Evolutionary conservation across 2,888 invertebrate genomes (phyloP).

Genomic region (Oligia fasciuncula): DNA sequence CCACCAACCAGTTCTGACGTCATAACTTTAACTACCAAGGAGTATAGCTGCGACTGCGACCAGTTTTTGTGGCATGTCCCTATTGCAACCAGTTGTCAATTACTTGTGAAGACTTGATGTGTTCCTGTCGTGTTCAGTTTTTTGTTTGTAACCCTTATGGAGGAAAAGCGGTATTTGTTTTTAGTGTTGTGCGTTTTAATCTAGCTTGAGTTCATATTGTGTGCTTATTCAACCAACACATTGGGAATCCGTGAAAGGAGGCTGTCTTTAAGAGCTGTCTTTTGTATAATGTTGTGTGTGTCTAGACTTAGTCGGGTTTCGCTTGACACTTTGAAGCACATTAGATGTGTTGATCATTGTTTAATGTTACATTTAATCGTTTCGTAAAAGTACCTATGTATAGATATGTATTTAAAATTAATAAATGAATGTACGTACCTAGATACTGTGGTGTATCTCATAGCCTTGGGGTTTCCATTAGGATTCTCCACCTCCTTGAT

Average conservation of each 20-base stretch:
- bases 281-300: not conserved
- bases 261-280: not conserved
- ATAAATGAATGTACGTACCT: constrained; percentile 71
- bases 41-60: constrained; percentile 6
- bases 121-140: constrained; percentile 40
- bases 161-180: constrained; percentile 25
- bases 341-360: not conserved
- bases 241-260: not conserved
- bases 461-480: constrained; percentile 82
- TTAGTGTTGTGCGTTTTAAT: not conserved
- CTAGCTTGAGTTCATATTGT: not conserved
- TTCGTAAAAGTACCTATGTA: not conserved
- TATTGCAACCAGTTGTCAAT: constrained; percentile 48
- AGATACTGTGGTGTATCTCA: constrained; percentile 85
- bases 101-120: constrained; percentile 44
- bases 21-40: constrained; percentile 46
- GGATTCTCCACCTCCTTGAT: constrained; percentile 82
- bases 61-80: constrained; percentile 31
- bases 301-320: not conserved
- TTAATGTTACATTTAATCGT: not conserved
- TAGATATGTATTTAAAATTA: not conserved
- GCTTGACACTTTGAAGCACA: not conserved
- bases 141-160: constrained; percentile 20
- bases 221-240: not conserved
- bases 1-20: constrained; percentile 30